These are phyloP conservation scores for Lophius americanus DNA, from an alignment of 2,797 vertebrate genomes.

Conservation along the genomic window DNA sequence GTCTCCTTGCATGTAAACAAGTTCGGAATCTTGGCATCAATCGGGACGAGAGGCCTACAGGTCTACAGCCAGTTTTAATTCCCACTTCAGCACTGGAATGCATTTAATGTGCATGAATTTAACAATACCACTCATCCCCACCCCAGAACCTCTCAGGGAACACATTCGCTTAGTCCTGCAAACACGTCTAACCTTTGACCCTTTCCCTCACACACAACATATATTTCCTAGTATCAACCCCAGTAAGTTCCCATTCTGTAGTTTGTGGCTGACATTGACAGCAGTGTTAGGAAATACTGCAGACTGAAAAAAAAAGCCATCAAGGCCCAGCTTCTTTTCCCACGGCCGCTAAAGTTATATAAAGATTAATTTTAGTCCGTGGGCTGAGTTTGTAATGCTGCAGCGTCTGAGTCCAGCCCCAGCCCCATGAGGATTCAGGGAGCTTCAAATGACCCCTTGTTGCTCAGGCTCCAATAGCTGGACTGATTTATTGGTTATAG, in stretches of 20 bases:
- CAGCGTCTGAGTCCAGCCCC: constrained; percentile 41
- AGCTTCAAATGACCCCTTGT: constrained; percentile 51
- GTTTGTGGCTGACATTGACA: constrained; percentile 41
- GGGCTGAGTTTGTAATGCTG: constrained; percentile 61
- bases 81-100: constrained; percentile 45
- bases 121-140: not conserved
- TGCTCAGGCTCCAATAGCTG: constrained; percentile 25
- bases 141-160: constrained; percentile 28
- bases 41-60: constrained; percentile 27
- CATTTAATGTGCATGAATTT: constrained; percentile 43
- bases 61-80: constrained; percentile 35
- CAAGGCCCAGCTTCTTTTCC: constrained; percentile 71
- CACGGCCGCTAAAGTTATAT: constrained; percentile 78
- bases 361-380: constrained; percentile 74
- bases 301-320: constrained; percentile 33
- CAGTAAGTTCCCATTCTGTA: constrained; percentile 23
- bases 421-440: constrained; percentile 48
- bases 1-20: constrained; percentile 60
- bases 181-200: constrained; percentile 25
- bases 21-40: constrained; percentile 22
- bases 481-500: not conserved
- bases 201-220: not conserved
- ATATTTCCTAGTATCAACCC: constrained; percentile 20
- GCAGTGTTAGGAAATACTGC: constrained; percentile 55
- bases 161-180: constrained; percentile 33